A percentile compares a stretch with the other conserved stretches of the same genome.
phyloP scores from a whole-genome alignment of 2,113 vertebrate species.

The Alouatta palliata region DNA sequence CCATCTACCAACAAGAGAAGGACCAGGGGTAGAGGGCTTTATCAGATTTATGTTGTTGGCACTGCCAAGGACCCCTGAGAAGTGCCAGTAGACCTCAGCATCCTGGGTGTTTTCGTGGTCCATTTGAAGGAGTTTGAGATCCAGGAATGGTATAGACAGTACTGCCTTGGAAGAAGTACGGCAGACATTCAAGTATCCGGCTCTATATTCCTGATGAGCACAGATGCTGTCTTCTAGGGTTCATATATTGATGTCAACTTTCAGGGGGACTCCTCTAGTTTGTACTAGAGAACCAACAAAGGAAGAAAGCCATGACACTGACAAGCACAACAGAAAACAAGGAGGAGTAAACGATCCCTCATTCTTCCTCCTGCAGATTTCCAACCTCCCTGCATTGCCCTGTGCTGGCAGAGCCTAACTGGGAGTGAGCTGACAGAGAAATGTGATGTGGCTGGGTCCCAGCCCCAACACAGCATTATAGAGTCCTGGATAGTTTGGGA shows the following conservation, averaged over 20 bases:
- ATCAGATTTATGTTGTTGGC: neutral
- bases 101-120: neutral
- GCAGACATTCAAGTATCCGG: neutral
- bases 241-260: neutral
- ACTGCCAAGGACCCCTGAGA: no score
- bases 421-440: neutral
- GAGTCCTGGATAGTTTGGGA: neutral
- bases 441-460: fast-evolving
- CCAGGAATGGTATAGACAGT: neutral
- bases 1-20: neutral
- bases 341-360: neutral
- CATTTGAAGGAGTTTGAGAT: neutral
- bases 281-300: neutral
- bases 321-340: neutral
- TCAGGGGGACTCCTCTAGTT: neutral
- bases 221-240: neutral
- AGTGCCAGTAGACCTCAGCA: neutral
- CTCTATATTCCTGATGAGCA: neutral
- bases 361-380: neutral
- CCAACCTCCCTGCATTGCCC: neutral
- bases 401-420: neutral
- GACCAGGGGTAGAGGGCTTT: neutral
- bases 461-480: neutral
- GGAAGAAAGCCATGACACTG: neutral
- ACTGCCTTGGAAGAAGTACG: neutral